Base-by-base conservation (phyloP, 64 coral and sea anemone genomes). In the Catalaphyllia jardinei region DNA sequence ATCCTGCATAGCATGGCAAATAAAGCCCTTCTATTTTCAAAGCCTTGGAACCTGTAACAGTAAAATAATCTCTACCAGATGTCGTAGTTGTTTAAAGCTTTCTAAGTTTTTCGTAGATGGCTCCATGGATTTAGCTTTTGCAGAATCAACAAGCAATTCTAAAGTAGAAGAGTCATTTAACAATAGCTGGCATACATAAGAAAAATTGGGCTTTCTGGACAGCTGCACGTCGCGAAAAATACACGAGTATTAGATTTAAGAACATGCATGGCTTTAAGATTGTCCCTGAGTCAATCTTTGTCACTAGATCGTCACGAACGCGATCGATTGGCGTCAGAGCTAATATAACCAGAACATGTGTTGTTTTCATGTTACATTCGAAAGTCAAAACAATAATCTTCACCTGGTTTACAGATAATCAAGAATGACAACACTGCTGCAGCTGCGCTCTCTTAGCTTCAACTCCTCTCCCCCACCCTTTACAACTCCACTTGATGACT, bases 331-430 rank as follows among this genome's bases (percentile, higher is more conserved):
- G 22, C 65, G 10, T 69, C 25, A 5, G 29, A 27, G 22, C 22
- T 27, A 69, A 69, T 27, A 24, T 69, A 25, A 69, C 10, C 10
- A 11, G 65, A 69, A 69, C 65, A n/a, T 69, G 33, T 85, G 63
- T 39, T 85, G 63, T 71, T 52, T 52, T n/a, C 38, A 31, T 24
- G 16, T 24, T 29, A 61, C 60, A 22, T 69, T 85, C 10, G 42
- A 35, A 42, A 65, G 60, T 35, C 35, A 71, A 85, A 85, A 85
- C 81, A 71, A 11, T 69, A 27, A 16, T 64, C 29, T 28, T 85
- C 81, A 85, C 81, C 81, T 85, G 81, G 81, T 62, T 35, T 2
- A 19, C 20, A 8, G 31, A 63, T 59, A 62, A 62, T 81, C 52
- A 63, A 19, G 14, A 33, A 17, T 17, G 59, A 62, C 29, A 33